Percentiles rank a stretch among this genome's conserved stretches.
Conservation (phyloP, 2,113 vertebrate species). For the Caracal caracal region DNA sequence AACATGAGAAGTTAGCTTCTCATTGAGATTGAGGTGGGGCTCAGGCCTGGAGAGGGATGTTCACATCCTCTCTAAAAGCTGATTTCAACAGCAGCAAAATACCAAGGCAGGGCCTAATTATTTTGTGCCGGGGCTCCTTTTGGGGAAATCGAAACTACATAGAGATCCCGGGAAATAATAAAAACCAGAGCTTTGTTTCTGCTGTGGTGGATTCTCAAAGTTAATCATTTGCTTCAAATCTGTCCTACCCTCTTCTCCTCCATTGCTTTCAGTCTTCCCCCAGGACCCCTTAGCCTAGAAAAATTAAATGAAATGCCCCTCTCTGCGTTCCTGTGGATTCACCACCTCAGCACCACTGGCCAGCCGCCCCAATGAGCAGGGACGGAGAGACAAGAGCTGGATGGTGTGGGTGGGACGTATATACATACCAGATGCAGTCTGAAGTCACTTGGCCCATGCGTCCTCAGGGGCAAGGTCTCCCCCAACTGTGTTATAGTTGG, state of each 20-base stretch:
- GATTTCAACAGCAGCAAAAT: conserved; percentile 1
- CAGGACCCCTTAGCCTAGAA: not conserved
- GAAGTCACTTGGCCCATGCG: accelerated
- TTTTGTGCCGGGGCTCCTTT: not conserved
- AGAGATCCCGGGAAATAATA: not conserved
- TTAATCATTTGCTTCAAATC: not conserved
- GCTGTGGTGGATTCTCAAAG: not conserved
- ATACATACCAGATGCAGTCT: not conserved
- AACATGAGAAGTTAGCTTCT: conserved; percentile 66
- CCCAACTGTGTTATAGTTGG: not conserved
- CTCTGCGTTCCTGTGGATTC: not conserved
- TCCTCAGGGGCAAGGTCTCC: not conserved
- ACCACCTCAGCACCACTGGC: accelerated
- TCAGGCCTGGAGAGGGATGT: not conserved
- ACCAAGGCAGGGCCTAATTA: not conserved
- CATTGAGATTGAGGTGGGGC: conserved; percentile 32
- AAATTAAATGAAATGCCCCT: not conserved
- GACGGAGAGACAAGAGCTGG: not conserved
- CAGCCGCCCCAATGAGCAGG: not conserved
- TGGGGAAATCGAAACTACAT: not conserved
- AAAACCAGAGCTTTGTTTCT: not conserved
- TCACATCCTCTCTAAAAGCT: conserved; percentile 10
- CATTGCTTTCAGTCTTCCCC: not conserved
- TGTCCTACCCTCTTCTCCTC: not conserved
- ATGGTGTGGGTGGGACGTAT: not conserved